Evolutionary conservation across 2,888 invertebrate genomes (phyloP).

Genomic region (Scaptodrosophila latifasciaeformis): DNA sequence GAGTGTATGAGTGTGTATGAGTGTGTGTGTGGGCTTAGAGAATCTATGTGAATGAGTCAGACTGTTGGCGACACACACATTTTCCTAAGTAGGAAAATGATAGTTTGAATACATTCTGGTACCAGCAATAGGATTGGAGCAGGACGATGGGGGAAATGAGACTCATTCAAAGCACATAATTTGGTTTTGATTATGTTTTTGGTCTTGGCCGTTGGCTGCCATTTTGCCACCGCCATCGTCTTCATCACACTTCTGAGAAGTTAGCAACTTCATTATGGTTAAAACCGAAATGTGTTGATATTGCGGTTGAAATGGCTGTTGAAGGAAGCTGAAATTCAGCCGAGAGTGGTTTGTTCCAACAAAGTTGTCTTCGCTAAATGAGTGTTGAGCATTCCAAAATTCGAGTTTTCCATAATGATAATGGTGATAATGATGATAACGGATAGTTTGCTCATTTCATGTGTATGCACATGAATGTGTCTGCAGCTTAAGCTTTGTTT

Average conservation of each 20-base stretch:
- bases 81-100: slow-evolving; percentile 65
- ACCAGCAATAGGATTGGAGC: slow-evolving; percentile 10
- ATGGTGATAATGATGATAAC: too few species aligned
- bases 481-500: slow-evolving; percentile 52
- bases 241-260: slow-evolving; percentile 50
- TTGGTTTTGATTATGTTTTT: slow-evolving; percentile 69
- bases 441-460: too few species aligned
- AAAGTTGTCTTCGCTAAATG: too few species aligned
- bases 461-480: slow-evolving; percentile 8
- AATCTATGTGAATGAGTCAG: slow-evolving; percentile 6
- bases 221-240: slow-evolving; percentile 18
- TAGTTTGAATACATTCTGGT: slow-evolving; percentile 57
- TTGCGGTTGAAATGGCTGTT: slow-evolving; percentile 51
- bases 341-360: too few species aligned
- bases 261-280: slow-evolving; percentile 68
- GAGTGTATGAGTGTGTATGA: not conserved
- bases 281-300: slow-evolving; percentile 67
- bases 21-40: not conserved
- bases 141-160: slow-evolving; percentile 41
- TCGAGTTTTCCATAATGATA: too few species aligned
- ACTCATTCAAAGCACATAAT: slow-evolving; percentile 69
- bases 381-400: too few species aligned
- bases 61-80: slow-evolving; percentile 61
- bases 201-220: slow-evolving; percentile 39
- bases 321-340: too few species aligned